Conservation (phyloP, 2,113 vertebrate genomes). For the Ptychochromis oligacanthus region DNA sequence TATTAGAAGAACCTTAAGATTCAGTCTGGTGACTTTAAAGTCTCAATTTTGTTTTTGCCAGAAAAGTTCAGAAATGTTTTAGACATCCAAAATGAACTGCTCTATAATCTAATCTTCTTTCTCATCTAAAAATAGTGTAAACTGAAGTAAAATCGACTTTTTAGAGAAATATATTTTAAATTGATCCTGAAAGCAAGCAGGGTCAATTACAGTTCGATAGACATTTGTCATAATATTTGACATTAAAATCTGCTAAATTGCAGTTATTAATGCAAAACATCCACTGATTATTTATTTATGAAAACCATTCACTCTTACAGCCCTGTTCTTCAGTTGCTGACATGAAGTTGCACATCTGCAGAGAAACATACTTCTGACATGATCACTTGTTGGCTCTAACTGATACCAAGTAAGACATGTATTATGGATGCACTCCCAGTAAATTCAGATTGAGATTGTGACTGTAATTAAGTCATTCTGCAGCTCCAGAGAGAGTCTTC, state of each 20-base stretch:
- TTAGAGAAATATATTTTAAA: neutral
- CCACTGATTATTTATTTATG: neutral
- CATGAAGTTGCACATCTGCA: neutral
- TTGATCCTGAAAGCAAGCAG: neutral
- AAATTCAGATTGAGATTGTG: slow-evolving; percentile 50
- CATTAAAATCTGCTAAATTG: neutral
- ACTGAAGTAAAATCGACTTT: neutral
- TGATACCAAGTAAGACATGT: slow-evolving; percentile 48
- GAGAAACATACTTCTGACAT: neutral
- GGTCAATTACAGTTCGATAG: neutral
- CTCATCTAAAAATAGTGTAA: neutral
- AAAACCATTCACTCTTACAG: neutral
- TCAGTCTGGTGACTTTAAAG: neutral
- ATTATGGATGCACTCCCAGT: slow-evolving; percentile 58
- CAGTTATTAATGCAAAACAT: neutral
- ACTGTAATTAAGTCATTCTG: slow-evolving; percentile 67
- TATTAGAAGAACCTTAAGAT: neutral
- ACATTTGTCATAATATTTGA: neutral
- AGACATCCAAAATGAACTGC: neutral
- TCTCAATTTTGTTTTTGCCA: neutral
- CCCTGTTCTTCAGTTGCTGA: neutral
- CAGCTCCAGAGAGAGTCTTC: slow-evolving; percentile 51
- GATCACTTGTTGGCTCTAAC: slow-evolving; percentile 34
- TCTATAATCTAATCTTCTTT: neutral
- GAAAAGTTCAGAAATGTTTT: neutral